Base-by-base conservation (phyloP, 1,140 invertebrate genomes). In the Brachystomella parvula region DNA sequence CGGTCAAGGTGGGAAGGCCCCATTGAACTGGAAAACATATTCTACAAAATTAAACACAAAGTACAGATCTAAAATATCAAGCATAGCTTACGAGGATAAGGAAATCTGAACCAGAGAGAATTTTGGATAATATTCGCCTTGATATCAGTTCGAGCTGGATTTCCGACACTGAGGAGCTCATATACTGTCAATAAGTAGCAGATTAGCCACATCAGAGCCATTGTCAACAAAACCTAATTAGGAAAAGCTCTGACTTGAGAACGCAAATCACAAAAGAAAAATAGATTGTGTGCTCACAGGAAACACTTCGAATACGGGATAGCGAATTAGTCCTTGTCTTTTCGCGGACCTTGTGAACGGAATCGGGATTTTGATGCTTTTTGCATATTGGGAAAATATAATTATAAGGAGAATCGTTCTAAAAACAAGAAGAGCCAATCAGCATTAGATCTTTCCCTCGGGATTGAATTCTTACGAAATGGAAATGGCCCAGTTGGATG, bases 361-460 rank as follows among this genome's bases (percentile, higher is more conserved):
- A 0, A 85, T 77, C 0, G 89, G 89, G 24, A 87, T 77, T 21
- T 82, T 77, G 0, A 92, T 82, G 56, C 89, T 82, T 2, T 82
- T 81, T 78, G 93, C 79, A 74, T 89, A 85, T 77, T 92, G 88
- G 0, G 90, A 92, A 74, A 92, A 93, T 26, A 91, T 74, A 0
- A 89, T 87, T 66, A 93, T 78, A 76, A 93, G 81, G 0, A 83
- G 78, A 65, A 92, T 89, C 0, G 90, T 93, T 61, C 90, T 93
- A 83, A 83, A 69, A 77, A 86, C 84, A 84, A 71, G 89, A 9
- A 60, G 12, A n/a, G 39, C 28, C 9, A 9, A 57, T 12, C 9
- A 9, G 53, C 28, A 29, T n/a, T 57, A 57, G 44, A 21, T 21
- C 28, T 24, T 57, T 57, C 21, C n/a, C 9, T 57, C 12, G 53